phyloP scores from a whole-genome alignment of 2,113 vertebrate species.

The Limnothrissa miodon region DNA sequence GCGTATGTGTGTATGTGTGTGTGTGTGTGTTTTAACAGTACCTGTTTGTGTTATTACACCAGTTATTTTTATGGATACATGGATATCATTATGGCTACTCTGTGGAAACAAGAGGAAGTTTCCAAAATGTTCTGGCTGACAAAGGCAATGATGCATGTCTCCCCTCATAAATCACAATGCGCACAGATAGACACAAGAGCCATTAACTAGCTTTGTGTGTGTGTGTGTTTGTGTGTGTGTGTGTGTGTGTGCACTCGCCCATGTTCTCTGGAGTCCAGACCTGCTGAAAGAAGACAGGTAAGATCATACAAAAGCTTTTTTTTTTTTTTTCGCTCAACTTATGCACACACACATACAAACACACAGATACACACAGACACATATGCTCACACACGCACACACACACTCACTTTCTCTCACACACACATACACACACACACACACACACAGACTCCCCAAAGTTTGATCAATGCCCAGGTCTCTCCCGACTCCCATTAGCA shows the following conservation, averaged over 20 bases:
- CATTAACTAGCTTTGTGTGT: constrained; percentile 48
- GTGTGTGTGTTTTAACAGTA: constrained; percentile 43
- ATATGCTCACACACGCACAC: not conserved
- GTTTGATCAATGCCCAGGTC: constrained; percentile 12
- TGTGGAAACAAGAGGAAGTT: constrained; percentile 69
- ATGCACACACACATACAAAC: not conserved
- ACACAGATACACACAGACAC: not conserved
- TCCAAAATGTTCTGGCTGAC: constrained; percentile 63
- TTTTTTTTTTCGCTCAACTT: constrained; percentile 12
- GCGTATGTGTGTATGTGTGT: constrained; percentile 42
- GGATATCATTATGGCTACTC: constrained; percentile 53
- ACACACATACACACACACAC: not conserved
- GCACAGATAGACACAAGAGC: constrained; percentile 65
- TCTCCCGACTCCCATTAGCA: not conserved
- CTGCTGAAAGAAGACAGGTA: not conserved
- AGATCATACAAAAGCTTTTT: constrained; percentile 17
- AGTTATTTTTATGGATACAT: constrained; percentile 45
- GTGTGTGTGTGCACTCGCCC: not conserved
- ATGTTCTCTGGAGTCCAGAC: not conserved
- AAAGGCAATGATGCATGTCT: constrained; percentile 72
- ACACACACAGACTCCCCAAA: not conserved
- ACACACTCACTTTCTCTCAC: not conserved
- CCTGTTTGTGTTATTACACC: too few species aligned
- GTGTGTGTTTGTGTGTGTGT: not conserved
- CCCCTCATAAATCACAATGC: constrained; percentile 47